Percentiles rank a stretch among this genome's conserved stretches.
Evolutionary conservation across 2,113 vertebrate genomes (phyloP).

Genomic region (Eptatretus burgeri): DNA sequence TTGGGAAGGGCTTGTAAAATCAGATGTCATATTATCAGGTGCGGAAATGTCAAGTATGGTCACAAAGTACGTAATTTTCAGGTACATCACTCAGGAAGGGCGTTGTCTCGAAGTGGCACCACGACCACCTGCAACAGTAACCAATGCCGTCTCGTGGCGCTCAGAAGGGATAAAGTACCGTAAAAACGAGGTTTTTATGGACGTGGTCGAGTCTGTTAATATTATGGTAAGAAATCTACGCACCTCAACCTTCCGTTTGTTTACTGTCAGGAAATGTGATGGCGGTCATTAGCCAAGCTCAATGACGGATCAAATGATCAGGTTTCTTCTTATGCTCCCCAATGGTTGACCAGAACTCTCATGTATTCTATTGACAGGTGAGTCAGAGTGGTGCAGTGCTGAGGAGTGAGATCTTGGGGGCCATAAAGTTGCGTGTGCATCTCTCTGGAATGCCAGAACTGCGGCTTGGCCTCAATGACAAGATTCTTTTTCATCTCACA

Average conservation of each 20-base stretch:
- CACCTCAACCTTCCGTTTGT: too few species aligned
- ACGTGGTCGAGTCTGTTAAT: slow-evolving; percentile 67
- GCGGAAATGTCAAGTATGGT: too few species aligned
- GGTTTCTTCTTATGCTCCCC: too few species aligned
- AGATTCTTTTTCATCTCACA: slow-evolving; percentile 57
- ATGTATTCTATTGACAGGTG: slow-evolving; percentile 20
- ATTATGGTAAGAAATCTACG: slow-evolving; percentile 32
- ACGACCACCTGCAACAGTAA: slow-evolving; percentile 55
- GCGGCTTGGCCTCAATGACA: slow-evolving; percentile 51
- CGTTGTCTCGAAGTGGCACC: slow-evolving; percentile 45
- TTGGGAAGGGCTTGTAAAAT: too few species aligned
- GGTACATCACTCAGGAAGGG: slow-evolving; percentile 69
- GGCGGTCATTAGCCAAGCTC: too few species aligned
- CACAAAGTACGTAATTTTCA: slow-evolving; percentile 10
- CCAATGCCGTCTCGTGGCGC: slow-evolving; percentile 77
- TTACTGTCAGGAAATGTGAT: too few species aligned
- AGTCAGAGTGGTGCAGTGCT: slow-evolving; percentile 39
- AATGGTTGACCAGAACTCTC: too few species aligned
- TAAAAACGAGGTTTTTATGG: slow-evolving; percentile 88
- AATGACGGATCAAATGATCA: too few species aligned
- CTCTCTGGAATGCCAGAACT: slow-evolving; percentile 69
- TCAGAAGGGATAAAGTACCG: slow-evolving; percentile 71
- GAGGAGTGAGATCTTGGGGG: slow-evolving; percentile 49
- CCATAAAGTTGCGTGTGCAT: slow-evolving; percentile 47
- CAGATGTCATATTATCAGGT: too few species aligned